A percentile compares a stretch with the other conserved stretches of the same genome.
phyloP scores from a whole-genome alignment of 2,888 invertebrate genomes.

The Pammene aurita region DNA sequence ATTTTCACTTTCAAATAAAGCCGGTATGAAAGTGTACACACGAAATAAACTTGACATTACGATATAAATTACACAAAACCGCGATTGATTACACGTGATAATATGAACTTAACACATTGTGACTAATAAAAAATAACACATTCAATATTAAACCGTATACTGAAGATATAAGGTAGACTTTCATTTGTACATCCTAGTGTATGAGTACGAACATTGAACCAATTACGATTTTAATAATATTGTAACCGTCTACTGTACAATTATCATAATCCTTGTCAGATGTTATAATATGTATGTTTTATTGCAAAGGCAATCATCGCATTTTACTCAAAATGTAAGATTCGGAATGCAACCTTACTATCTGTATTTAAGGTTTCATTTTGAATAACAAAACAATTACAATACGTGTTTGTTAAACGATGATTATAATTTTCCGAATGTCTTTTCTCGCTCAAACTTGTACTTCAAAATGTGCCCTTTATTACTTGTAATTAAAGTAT shows the following conservation, averaged over 20 bases:
- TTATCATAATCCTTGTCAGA: conserved; percentile 19
- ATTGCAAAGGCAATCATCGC: not conserved
- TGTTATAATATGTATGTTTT: not conserved
- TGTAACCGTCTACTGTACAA: conserved; percentile 31
- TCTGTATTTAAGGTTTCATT: not conserved
- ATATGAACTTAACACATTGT: conserved; percentile 18
- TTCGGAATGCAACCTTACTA: not conserved
- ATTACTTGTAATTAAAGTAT: not conserved
- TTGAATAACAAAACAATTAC: not conserved
- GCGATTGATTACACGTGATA: conserved; percentile 27
- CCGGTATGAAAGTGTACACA: conserved; percentile 7
- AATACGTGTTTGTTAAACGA: not conserved
- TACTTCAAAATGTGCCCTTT: not conserved
- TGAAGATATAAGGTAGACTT: not conserved
- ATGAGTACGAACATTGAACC: conserved; percentile 3
- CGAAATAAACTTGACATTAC: conserved; percentile 34
- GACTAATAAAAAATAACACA: not conserved
- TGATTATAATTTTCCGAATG: not conserved
- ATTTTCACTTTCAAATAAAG: not conserved
- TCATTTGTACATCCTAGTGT: not conserved
- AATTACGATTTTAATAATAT: conserved; percentile 23
- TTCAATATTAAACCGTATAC: not conserved
- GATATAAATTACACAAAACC: conserved; percentile 14
- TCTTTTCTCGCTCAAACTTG: not conserved
- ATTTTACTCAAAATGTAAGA: too few species aligned